phyloP scores from a whole-genome alignment of 1,140 invertebrate genomes.

The Euglossa dilemma region DNA sequence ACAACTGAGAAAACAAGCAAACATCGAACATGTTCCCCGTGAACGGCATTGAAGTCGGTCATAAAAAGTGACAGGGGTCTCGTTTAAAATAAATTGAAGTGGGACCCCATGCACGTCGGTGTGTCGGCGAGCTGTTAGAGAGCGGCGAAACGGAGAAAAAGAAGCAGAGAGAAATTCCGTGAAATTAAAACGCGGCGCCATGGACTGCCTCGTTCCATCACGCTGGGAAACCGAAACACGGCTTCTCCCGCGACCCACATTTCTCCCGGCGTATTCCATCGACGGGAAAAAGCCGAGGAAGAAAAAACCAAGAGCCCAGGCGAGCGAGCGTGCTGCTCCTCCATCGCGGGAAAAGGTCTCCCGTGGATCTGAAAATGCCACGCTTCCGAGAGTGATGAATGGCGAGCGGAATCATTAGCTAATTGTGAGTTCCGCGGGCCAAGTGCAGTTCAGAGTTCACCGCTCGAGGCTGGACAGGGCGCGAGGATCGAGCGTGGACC shows the following conservation, averaged over 20 bases:
- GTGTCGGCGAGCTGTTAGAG: neutral
- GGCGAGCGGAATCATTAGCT: constrained; percentile 36
- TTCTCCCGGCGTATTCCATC: neutral
- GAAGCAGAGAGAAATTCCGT: neutral
- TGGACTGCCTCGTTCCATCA: neutral
- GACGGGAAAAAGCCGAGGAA: neutral
- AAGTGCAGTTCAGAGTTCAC: neutral
- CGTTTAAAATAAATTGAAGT: neutral
- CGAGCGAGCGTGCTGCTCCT: constrained; percentile 6
- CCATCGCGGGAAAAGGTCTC: neutral
- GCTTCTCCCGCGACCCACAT: neutral
- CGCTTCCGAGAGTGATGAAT: constrained; percentile 32
- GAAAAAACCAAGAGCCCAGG: neutral
- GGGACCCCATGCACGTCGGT: neutral
- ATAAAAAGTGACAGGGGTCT: too few species aligned
- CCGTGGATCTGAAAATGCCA: constrained; percentile 14
- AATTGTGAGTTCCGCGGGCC: constrained; percentile 3
- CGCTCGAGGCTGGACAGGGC: neutral
- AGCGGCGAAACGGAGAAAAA: neutral
- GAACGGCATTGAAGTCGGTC: too few species aligned
- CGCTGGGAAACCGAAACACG: neutral
- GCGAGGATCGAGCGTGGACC: neutral
- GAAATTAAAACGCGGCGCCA: neutral
- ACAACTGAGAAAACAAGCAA: neutral
- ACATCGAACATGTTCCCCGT: too few species aligned